phyloP scores from a whole-genome alignment of 2,888 invertebrate species.

The Cryptocephalus moraei region DNA sequence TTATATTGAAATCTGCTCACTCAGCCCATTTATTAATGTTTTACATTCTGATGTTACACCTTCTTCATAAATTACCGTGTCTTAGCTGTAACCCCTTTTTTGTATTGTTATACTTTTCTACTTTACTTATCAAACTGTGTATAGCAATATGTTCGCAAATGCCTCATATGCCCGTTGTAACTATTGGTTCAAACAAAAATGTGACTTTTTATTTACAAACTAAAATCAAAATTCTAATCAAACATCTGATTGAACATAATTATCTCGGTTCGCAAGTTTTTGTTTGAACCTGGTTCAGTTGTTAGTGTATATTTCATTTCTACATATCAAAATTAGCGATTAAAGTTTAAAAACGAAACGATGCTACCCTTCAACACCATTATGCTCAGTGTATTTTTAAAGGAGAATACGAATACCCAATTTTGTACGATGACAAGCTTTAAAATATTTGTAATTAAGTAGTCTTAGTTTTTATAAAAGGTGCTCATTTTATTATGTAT shows the following conservation, averaged over 20 bases:
- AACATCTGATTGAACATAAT: not conserved
- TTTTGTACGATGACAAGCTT: constrained; percentile 26
- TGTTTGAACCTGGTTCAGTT: constrained; percentile 5
- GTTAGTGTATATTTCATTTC: constrained; percentile 10
- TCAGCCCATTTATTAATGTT: no score
- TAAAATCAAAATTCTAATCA: no score
- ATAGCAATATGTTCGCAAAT: no score
- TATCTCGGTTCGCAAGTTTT: constrained; percentile 1
- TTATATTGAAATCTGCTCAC: no score
- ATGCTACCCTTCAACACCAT: constrained; percentile 22
- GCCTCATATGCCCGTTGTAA: no score
- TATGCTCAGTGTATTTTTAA: constrained; percentile 16
- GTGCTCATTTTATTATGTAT: constrained; percentile 23
- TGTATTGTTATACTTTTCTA: no score
- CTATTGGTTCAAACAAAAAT: no score
- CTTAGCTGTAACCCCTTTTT: no score
- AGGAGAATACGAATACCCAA: constrained; percentile 8
- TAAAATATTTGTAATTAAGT: constrained; percentile 21
- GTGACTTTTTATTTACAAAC: no score
- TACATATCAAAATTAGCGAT: constrained; percentile 24
- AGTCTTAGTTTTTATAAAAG: constrained; percentile 24
- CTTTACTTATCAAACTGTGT: no score
- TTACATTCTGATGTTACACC: no score
- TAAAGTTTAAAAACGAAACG: constrained; percentile 20
- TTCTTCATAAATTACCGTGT: no score